phyloP scores from a whole-genome alignment of 2,888 invertebrate species.

The Frankliniella intonsa region DNA sequence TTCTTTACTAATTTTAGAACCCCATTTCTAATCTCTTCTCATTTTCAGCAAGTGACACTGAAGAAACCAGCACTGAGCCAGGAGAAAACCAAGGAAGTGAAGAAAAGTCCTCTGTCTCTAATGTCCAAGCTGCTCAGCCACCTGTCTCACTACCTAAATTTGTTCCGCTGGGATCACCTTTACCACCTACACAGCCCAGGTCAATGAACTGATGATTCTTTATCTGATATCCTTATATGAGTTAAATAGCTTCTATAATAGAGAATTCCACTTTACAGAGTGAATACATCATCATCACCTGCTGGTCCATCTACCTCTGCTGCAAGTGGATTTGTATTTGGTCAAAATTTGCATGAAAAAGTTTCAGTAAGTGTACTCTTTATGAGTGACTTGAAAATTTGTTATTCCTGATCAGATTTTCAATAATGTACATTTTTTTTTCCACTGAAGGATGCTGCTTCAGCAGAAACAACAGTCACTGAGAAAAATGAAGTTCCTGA shows the following conservation, averaged over 20 bases:
- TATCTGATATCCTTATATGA: neutral
- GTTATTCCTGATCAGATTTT: neutral
- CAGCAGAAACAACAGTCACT: slow-evolving; percentile 27
- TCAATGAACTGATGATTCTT: neutral
- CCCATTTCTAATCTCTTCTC: neutral
- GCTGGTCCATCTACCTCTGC: slow-evolving; percentile 46
- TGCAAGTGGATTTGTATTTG: slow-evolving; percentile 76
- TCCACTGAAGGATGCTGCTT: slow-evolving; percentile 34
- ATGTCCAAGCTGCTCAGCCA: neutral
- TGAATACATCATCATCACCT: slow-evolving; percentile 27
- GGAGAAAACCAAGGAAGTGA: neutral
- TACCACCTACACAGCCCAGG: neutral
- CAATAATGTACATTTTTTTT: neutral
- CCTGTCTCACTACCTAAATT: neutral
- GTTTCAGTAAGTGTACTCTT: slow-evolving; percentile 52
- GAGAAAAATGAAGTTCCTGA: slow-evolving; percentile 32
- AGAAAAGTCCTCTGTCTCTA: neutral
- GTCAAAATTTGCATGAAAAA: slow-evolving; percentile 83
- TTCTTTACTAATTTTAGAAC: too few species aligned
- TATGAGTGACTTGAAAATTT: slow-evolving; percentile 8
- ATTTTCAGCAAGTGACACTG: neutral
- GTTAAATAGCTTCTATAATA: neutral
- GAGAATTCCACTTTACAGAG: neutral
- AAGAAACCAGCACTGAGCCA: neutral
- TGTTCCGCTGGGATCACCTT: neutral